Evolutionary conservation across 2,888 invertebrate species (phyloP), one percentile per base, ranked within the genome.

Genomic region (Calephelis perditalis): DNA sequence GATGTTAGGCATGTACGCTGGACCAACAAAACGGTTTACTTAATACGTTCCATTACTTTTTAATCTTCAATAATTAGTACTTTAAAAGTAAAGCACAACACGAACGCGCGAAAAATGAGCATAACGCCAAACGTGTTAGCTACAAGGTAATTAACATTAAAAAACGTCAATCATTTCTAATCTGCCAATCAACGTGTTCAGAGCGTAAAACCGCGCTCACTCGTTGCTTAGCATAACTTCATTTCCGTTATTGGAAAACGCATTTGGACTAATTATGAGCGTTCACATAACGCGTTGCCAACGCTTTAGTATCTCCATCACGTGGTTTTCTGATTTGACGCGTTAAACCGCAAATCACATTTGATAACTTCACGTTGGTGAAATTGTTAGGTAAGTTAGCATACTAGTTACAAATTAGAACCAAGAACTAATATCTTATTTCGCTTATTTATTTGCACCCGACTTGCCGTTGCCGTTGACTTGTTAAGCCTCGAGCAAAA

Each of bases 171-270:
- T 47, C 47, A 47, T 47, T 47, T 8, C 15, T 47, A 47, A 47
- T 47, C 47, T 47, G 47, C 47, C 47, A 47, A 47, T 47, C 47
- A 47, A 9, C 15, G 49, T 26, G 49, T 49, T 49, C 49, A 49
- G 26, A 49, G 49, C 49, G 49, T 49, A 49, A 49, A 49, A 49
- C 49, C 49, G 26, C 49, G 49, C 26, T 49, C 49, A 26, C 9
- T 49, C 49, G 35, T 26, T 26, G 15, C 10, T 49, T 49, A 47
- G 55, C 55, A 55, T 55, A 55, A 55, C 11, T 56, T 43, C 37
- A 40, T 43, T 56, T 56, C 56, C 56, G 55, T n/a, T n/a, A 43
- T 43, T 43, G 56, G 56, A 56, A 56, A 56, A 55, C 56, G 56
- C 52, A 52, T 52, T 26, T 9, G 37, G 40, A 56, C 55, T 55